Percentiles rank a stretch among this genome's conserved stretches.
Conservation (phyloP, 2,113 vertebrate species). For the Clarias magur region DNA sequence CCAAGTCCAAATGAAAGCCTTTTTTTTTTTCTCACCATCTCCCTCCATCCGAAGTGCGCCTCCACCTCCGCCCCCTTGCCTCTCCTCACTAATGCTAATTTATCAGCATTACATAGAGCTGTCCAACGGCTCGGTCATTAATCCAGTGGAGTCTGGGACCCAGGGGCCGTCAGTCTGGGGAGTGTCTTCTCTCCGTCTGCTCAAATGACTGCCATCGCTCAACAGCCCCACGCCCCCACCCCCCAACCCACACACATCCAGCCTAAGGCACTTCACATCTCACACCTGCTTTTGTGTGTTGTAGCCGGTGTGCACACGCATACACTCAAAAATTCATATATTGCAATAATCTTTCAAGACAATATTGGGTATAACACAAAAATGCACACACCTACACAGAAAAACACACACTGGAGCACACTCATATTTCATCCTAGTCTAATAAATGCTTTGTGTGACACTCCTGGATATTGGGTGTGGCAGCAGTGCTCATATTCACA, state of each 20-base stretch:
- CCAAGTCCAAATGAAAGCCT: constrained; percentile 71
- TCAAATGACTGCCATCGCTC: constrained; percentile 79
- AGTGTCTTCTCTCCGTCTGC: constrained; percentile 69
- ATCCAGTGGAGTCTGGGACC: constrained; percentile 69
- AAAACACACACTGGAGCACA: background rate
- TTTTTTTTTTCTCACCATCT: constrained; percentile 33
- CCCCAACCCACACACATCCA: constrained; percentile 62
- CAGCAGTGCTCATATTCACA: background rate
- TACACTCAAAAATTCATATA: constrained; percentile 25
- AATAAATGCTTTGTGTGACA: constrained; percentile 33
- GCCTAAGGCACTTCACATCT: constrained; percentile 35
- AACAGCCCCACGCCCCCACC: constrained; percentile 58
- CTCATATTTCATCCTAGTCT: constrained; percentile 29
- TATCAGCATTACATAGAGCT: constrained; percentile 79
- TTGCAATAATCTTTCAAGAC: constrained; percentile 31
- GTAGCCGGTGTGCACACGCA: constrained; percentile 5
- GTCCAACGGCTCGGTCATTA: constrained; percentile 77
- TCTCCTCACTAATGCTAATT: constrained; percentile 76
- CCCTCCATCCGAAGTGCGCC: constrained; percentile 20
- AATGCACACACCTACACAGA: background rate
- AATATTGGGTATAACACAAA: constrained; percentile 8
- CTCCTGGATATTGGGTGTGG: constrained; percentile 13
- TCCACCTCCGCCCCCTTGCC: constrained; percentile 45
- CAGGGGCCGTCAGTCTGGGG: constrained; percentile 66
- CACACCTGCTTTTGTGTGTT: constrained; percentile 27